Percentiles rank a stretch among this genome's conserved stretches.
Evolutionary conservation across 2,113 vertebrate species (phyloP).

Genomic region (Lagopus muta): DNA sequence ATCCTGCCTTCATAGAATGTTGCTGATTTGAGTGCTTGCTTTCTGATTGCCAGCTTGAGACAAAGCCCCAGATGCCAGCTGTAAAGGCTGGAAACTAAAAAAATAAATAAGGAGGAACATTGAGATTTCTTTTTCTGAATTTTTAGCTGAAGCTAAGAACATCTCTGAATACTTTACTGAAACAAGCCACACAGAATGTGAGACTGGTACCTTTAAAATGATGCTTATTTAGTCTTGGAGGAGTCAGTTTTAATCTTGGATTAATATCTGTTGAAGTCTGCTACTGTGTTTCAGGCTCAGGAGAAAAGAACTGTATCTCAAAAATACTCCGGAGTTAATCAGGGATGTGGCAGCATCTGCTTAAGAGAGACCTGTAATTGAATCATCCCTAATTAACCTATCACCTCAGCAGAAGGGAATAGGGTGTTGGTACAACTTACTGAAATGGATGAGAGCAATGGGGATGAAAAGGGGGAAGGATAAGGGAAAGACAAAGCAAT

Average conservation of each 20-base stretch:
- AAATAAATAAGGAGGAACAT: background rate
- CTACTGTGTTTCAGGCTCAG: background rate
- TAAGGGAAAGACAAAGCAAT: conserved; percentile 9
- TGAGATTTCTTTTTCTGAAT: background rate
- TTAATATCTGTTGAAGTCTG: conserved; percentile 58
- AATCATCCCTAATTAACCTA: conserved; percentile 51
- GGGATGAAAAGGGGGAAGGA: background rate
- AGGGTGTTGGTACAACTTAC: conserved; percentile 29
- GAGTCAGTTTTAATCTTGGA: background rate
- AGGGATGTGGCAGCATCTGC: conserved; percentile 62
- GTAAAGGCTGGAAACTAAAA: background rate
- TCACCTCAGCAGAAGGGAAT: conserved; percentile 40
- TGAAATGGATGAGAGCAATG: background rate
- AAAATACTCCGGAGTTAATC: conserved; percentile 55
- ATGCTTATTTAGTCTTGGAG: conserved; percentile 1
- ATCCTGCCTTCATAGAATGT: background rate
- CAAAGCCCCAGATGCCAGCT: background rate
- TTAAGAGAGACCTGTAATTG: conserved; percentile 54
- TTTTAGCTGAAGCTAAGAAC: conserved; percentile 25
- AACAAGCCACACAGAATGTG: background rate
- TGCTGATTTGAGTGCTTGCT: background rate
- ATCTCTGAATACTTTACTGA: conserved; percentile 13
- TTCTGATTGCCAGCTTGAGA: conserved; percentile 27
- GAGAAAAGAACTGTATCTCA: conserved; percentile 38
- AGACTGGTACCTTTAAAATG: background rate